Percentiles rank a stretch among this genome's conserved stretches.
These are phyloP conservation scores for Nylanderia fulva DNA, from an alignment of 1,140 invertebrate species.

Conservation along the genomic window DNA sequence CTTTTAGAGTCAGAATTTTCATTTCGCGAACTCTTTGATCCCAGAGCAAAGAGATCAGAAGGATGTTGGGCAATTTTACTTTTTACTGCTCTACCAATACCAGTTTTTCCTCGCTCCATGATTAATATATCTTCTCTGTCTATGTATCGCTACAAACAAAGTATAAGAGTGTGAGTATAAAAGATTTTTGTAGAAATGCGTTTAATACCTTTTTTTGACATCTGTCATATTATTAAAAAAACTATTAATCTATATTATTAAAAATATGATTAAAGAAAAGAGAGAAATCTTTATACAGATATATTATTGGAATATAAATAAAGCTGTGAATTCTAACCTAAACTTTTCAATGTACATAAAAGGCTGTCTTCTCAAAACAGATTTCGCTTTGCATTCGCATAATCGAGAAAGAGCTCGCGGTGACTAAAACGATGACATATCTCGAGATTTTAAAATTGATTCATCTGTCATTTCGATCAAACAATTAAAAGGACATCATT, in stretches of 20 bases:
- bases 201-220: no score
- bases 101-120: slow-evolving; percentile 87
- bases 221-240: no score
- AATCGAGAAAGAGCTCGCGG: no score
- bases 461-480: no score
- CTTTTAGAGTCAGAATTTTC: slow-evolving; percentile 86
- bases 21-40: slow-evolving; percentile 86
- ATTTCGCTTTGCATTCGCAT: not conserved
- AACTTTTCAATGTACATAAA: not conserved
- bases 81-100: slow-evolving; percentile 87
- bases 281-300: not conserved
- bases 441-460: no score
- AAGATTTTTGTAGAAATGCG: not conserved
- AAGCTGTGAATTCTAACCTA: slow-evolving; percentile 18
- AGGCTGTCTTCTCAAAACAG: not conserved
- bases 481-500: no score
- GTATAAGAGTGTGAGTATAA: not conserved
- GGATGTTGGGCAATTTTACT: slow-evolving; percentile 89
- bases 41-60: slow-evolving; percentile 88
- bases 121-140: slow-evolving; percentile 44
- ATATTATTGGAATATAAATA: not conserved
- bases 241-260: no score
- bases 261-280: not conserved
- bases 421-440: no score
- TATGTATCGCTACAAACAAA: not conserved